Percentiles rank a stretch among this genome's conserved stretches.
Conservation (phyloP, 2,888 invertebrate species). For the Tetrapedia diversipes region DNA sequence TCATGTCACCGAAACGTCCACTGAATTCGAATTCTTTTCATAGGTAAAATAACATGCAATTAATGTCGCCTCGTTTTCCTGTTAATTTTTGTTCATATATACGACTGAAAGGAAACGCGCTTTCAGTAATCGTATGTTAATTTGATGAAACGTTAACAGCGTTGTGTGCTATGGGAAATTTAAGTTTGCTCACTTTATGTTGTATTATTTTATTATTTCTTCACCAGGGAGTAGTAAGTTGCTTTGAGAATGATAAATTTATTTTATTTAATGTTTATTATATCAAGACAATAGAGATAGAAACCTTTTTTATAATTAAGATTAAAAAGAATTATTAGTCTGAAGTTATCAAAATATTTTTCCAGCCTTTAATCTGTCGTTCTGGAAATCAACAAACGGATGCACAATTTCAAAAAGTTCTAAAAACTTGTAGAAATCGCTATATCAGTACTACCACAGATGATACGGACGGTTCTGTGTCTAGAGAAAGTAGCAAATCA, state of each 20-base stretch:
- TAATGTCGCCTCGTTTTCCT: constrained; percentile 48
- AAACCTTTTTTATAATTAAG: background rate
- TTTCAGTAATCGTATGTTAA: constrained; percentile 19
- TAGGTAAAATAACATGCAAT: constrained; percentile 21
- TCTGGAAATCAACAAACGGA: constrained; percentile 86
- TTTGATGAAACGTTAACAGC: background rate
- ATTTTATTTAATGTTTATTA: too few relatives aligned
- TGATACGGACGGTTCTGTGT: constrained; percentile 72
- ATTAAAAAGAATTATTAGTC: too few relatives aligned
- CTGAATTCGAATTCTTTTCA: constrained; percentile 47
- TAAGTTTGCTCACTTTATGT: background rate
- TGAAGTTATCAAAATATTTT: constrained; percentile 17
- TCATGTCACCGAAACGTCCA: constrained; percentile 35
- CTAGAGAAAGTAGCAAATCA: constrained; percentile 70
- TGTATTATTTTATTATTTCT: constrained; percentile 9
- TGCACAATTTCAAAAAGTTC: constrained; percentile 85
- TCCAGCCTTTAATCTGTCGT: constrained; percentile 85
- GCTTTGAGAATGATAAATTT: background rate
- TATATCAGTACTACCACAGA: constrained; percentile 74
- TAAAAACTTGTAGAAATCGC: constrained; percentile 84
- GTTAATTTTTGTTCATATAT: constrained; percentile 48
- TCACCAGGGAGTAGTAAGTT: constrained; percentile 27
- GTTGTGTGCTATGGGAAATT: constrained; percentile 15
- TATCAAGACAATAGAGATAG: background rate
- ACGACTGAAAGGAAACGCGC: background rate